A percentile compares a stretch with the other conserved stretches of the same genome.
phyloP scores from a whole-genome alignment of 2,888 invertebrate genomes.

The Syritta pipiens region DNA sequence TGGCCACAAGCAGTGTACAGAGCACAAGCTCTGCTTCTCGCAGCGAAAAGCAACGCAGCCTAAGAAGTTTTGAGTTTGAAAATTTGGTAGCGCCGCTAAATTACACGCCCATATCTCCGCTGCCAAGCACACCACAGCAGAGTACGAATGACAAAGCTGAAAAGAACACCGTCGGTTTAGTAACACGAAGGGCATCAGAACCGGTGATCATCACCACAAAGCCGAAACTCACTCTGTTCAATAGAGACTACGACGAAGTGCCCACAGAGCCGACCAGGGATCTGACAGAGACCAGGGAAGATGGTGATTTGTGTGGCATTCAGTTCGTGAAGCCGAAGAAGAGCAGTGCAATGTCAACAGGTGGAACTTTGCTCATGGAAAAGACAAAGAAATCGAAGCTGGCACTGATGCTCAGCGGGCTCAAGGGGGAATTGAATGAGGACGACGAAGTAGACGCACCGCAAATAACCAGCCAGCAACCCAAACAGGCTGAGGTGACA shows the following conservation, averaged over 20 bases:
- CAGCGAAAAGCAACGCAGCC: conserved; percentile 13
- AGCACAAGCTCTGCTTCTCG: not conserved
- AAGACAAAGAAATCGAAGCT: conserved; percentile 77
- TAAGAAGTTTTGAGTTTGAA: conserved; percentile 7
- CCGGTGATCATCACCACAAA: conserved; percentile 59
- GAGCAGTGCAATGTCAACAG: conserved; percentile 68
- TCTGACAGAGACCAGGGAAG: conserved; percentile 56
- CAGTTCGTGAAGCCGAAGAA: conserved; percentile 78
- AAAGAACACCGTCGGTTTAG: not conserved
- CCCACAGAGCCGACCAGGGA: conserved; percentile 7
- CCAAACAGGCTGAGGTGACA: not conserved
- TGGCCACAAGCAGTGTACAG: not conserved
- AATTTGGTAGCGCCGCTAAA: not conserved
- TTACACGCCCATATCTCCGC: conserved; percentile 64
- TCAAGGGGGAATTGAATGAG: conserved; percentile 77
- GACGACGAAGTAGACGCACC: conserved; percentile 71
- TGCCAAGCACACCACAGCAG: conserved; percentile 48
- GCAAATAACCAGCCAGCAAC: not conserved
- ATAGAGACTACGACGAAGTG: conserved; percentile 72
- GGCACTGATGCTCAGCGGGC: conserved; percentile 77
- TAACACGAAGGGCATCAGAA: conserved; percentile 42
- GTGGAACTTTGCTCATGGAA: conserved; percentile 73
- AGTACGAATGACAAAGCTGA: not conserved
- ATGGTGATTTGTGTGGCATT: conserved; percentile 74
- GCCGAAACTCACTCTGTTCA: conserved; percentile 77